These are phyloP conservation scores for Discoglossus pictus DNA, from an alignment of 2,797 vertebrate species.

Conservation along the genomic window DNA sequence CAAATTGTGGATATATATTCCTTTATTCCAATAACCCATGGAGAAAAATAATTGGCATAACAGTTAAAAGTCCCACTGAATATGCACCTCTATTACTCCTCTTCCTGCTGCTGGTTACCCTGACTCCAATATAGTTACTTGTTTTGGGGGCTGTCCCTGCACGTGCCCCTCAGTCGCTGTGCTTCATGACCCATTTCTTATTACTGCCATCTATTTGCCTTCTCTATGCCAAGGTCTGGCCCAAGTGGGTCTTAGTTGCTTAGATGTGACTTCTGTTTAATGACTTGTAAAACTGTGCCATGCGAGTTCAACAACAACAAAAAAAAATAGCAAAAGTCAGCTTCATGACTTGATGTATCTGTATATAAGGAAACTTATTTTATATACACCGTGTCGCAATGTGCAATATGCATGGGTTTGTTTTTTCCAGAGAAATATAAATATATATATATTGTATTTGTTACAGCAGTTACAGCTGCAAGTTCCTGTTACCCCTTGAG, in stretches of 20 bases:
- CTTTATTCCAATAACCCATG: background rate
- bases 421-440: constrained; percentile 47
- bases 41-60: background rate
- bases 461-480: constrained; percentile 38
- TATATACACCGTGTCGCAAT: constrained; percentile 51
- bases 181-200: background rate
- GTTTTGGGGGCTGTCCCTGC: background rate
- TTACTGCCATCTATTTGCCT: constrained; percentile 37
- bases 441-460: constrained; percentile 52
- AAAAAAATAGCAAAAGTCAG: constrained; percentile 23
- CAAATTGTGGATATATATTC: too few relatives aligned
- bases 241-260: constrained; percentile 17
- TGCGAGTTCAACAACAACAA: constrained; percentile 16
- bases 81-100: background rate
- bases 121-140: background rate
- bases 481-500: constrained; percentile 13
- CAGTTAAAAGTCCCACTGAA: background rate
- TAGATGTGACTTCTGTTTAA: constrained; percentile 11
- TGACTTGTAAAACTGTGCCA: constrained; percentile 36
- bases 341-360: constrained; percentile 34
- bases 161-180: constrained; percentile 7
- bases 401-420: constrained; percentile 53
- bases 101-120: background rate
- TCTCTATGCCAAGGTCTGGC: constrained; percentile 38
- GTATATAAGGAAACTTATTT: constrained; percentile 52